phyloP scores from a whole-genome alignment of 92 coral and sea anemone species.

The Epizoanthus scotinus region DNA sequence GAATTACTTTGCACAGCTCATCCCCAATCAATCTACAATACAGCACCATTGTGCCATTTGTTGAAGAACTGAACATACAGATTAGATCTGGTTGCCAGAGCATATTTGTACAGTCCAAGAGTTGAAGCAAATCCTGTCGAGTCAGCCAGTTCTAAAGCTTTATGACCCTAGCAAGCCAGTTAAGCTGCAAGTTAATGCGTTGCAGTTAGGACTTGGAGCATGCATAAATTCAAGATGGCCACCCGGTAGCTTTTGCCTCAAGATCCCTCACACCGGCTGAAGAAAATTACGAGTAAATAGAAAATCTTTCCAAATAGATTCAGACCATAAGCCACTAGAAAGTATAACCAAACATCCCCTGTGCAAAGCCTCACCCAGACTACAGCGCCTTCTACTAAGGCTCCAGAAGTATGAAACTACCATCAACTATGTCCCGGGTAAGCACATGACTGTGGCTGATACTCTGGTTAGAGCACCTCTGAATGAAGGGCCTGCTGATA shows the following conservation, averaged over 20 bases:
- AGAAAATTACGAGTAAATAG: constrained; percentile 34
- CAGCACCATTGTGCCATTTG: constrained; percentile 19
- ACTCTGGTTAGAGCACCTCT: constrained; percentile 42
- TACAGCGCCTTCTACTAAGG: neutral
- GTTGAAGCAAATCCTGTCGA: constrained; percentile 5
- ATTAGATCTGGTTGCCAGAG: constrained; percentile 19
- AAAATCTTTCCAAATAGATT: constrained; percentile 29
- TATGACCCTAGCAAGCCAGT: constrained; percentile 18
- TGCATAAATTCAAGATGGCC: constrained; percentile 37
- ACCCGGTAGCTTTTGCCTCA: constrained; percentile 32
- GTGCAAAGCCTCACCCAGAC: constrained; percentile 32
- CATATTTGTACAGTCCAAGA: constrained; percentile 6
- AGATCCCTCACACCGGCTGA: constrained; percentile 13
- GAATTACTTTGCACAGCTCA: constrained; percentile 19
- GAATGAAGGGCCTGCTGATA: constrained; percentile 11
- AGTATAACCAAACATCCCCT: neutral
- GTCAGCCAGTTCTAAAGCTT: constrained; percentile 22
- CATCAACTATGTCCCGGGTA: constrained; percentile 50
- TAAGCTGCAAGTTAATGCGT: constrained; percentile 35
- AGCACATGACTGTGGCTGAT: constrained; percentile 46
- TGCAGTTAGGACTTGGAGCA: constrained; percentile 32
- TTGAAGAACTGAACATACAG: constrained; percentile 12
- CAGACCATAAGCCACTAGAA: constrained; percentile 38
- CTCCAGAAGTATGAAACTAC: constrained; percentile 30
- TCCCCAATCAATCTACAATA: constrained; percentile 29